phyloP scores from a whole-genome alignment of 2,113 vertebrate species.

The Ia io region DNA sequence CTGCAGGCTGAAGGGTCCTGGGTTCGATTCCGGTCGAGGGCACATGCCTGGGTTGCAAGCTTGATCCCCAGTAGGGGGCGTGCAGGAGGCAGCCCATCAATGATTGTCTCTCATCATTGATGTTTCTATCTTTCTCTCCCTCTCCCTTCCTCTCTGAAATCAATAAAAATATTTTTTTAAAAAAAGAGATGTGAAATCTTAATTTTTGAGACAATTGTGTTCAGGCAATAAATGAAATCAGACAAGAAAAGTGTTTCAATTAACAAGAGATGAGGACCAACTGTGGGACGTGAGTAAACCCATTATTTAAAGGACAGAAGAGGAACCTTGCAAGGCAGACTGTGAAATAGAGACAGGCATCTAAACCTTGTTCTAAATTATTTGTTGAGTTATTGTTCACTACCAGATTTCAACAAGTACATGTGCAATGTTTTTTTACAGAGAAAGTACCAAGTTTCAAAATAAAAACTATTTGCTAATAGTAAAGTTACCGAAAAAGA shows the following conservation, averaged over 20 bases:
- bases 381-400: not conserved
- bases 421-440: not conserved
- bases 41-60: too few relatives aligned
- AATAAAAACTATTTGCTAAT: slow-evolving; percentile 1
- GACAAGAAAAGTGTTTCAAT: not conserved
- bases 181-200: not conserved
- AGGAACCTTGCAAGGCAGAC: not conserved
- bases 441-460: slow-evolving; percentile 10
- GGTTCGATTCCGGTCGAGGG: too few relatives aligned
- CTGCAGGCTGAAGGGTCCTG: too few relatives aligned
- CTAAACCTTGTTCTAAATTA: not conserved
- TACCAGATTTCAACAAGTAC: not conserved
- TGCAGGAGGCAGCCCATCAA: too few relatives aligned
- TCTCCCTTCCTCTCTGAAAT: too few relatives aligned
- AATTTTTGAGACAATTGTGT: slow-evolving; percentile 1
- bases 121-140: too few relatives aligned
- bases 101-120: too few relatives aligned
- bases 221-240: not conserved
- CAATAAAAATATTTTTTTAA: too few relatives aligned
- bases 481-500: not conserved
- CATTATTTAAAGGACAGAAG: not conserved
- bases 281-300: not conserved
- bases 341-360: not conserved
- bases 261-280: not conserved
- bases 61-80: too few relatives aligned